Base-by-base conservation (phyloP, 2,113 vertebrate genomes). In the Dendropsophus ebraccatus region DNA sequence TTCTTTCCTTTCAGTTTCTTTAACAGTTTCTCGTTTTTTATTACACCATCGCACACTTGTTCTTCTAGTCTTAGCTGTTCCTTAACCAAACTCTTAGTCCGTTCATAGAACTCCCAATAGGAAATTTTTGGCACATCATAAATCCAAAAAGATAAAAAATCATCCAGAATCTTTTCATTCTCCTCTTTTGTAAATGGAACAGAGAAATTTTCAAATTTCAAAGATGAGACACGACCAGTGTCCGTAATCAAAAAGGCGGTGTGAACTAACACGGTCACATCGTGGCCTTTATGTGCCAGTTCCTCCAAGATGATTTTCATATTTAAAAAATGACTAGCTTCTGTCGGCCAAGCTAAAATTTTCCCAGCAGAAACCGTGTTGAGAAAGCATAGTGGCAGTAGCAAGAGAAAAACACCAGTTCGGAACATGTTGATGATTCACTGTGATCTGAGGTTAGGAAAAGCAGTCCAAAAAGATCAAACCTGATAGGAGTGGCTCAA, bases 321-420 rank as follows among this genome's bases (percentile, higher is more conserved):
- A 87, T 95, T 95, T 23, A 96, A 58, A 94, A 93, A 95, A 56
- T 95, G 95, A 88, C 95, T 97, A 52, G 91, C 94, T 12, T 94
- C 95, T 0, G 92, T 52, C 0, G 94, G 95, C 91, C 95, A 96
- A 45, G 95, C 93, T 45, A 96, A 86, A 23, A 96, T 92, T 21
- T 93, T 95, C 0, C 94, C 95, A 0, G 88, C 72, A 0, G n/a
- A 88, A 0, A 16, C 85, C 5, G 8, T 0, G 45, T 85, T 88
- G 65, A 89, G 0, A 80, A 70, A 90, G 72, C 83, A 88, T 0
- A 45, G 0, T 0, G 6, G 89, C 19, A 60, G n/a, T 25, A 90
- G 89, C 30, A 92, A 84, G 37, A 92, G 30, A 41, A 28, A 28
- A 6, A 58, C 17, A 4, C 47, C 28, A 41, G 32, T 5, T 41